A percentile compares a stretch with the other conserved stretches of the same genome.
phyloP scores from a whole-genome alignment of 1,140 invertebrate genomes.

The Danaus plexippus region DNA sequence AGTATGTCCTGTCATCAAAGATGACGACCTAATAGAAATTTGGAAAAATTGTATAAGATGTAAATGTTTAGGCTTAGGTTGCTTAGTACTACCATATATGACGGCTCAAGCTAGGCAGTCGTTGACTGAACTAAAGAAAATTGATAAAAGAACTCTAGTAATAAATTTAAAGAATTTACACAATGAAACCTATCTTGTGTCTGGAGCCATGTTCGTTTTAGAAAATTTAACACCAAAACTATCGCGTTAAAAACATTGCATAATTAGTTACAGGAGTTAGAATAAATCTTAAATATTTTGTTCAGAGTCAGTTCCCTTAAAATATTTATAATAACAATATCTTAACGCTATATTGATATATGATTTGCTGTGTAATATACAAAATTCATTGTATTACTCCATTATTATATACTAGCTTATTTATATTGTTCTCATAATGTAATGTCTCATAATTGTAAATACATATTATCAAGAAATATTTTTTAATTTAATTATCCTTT shows the following conservation, averaged over 20 bases:
- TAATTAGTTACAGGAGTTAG: slow-evolving; percentile 2
- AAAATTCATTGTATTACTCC: too few species aligned
- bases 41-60: slow-evolving; percentile 65
- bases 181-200: slow-evolving; percentile 54
- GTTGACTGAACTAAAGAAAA: slow-evolving; percentile 50
- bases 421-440: too few species aligned
- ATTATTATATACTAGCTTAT: too few species aligned
- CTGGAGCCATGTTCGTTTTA: slow-evolving; percentile 59
- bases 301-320: too few species aligned
- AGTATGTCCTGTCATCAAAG: slow-evolving; percentile 56
- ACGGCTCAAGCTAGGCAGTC: slow-evolving; percentile 41
- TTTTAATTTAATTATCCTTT: too few species aligned
- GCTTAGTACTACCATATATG: slow-evolving; percentile 62
- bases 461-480: too few species aligned
- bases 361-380: too few species aligned
- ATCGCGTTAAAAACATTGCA: slow-evolving; percentile 23
- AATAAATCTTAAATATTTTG: slow-evolving; percentile 2
- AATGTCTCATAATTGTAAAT: too few species aligned
- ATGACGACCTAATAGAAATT: slow-evolving; percentile 61
- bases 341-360: too few species aligned
- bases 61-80: slow-evolving; percentile 57
- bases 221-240: slow-evolving; percentile 47
- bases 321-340: too few species aligned
- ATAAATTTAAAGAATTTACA: slow-evolving; percentile 63
- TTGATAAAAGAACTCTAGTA: slow-evolving; percentile 60